A percentile compares a stretch with the other conserved stretches of the same genome.
phyloP scores from a whole-genome alignment of 2,888 invertebrate species.

The Antheraea yamamai region DNA sequence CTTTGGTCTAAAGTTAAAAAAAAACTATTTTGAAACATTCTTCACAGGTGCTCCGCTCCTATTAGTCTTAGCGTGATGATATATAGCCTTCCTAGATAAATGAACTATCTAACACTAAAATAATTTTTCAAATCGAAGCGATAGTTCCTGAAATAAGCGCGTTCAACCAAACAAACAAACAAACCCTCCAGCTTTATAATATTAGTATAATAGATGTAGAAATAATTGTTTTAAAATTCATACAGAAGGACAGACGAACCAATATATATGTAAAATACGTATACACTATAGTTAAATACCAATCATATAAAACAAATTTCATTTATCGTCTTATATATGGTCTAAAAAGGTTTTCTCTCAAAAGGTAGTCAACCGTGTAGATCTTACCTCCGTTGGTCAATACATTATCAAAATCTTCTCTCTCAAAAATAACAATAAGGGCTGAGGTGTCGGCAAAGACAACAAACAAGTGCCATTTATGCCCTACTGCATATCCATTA shows the following conservation, averaged over 20 bases:
- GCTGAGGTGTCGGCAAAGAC: slow-evolving; percentile 56
- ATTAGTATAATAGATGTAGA: too few species aligned
- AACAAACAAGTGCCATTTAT: slow-evolving; percentile 65
- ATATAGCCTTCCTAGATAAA: too few species aligned
- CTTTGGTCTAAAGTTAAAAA: too few species aligned
- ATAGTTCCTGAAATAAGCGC: too few species aligned
- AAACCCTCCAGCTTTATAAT: too few species aligned
- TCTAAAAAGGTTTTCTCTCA: slow-evolving; percentile 21
- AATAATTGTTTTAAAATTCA: too few species aligned
- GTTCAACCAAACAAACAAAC: too few species aligned
- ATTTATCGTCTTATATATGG: background rate
- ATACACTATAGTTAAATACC: background rate
- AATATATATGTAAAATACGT: background rate
- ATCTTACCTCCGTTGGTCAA: slow-evolving; percentile 33
- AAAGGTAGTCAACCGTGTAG: background rate
- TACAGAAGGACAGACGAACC: background rate
- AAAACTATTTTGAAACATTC: too few species aligned
- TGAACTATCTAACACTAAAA: too few species aligned
- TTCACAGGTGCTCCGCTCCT: too few species aligned
- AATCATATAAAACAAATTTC: background rate
- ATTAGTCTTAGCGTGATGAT: too few species aligned
- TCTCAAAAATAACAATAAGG: slow-evolving; percentile 45
- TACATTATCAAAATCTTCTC: slow-evolving; percentile 34
- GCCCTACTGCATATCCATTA: slow-evolving; percentile 80
- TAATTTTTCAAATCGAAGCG: too few species aligned